Evolutionary conservation across 2,113 vertebrate genomes (phyloP), one percentile per base, ranked within the genome.

Genomic region (Boulengeromyrus knoepffleri): DNA sequence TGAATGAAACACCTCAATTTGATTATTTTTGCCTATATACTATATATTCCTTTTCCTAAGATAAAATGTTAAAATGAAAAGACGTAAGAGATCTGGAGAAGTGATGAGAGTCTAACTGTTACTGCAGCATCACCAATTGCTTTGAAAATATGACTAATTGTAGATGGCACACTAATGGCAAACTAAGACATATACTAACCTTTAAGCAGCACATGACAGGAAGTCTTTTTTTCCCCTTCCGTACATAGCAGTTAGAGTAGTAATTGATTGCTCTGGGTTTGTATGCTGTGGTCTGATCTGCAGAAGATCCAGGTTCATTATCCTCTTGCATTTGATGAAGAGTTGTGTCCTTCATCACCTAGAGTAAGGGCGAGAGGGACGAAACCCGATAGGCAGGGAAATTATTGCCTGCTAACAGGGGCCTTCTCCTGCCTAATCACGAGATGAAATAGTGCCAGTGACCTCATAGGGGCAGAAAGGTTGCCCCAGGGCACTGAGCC

Each of bases 281-380:
- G 21, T 31, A 88, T 45, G 21, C 19, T 62, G 3, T 31, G 39
- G 27, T 62, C 49, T 36, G 87, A 8, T 58, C 27, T 58, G 12
- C 10, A 46, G 49, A 87, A 53, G 47, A 53, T 49, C 53, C 36
- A 88, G 87, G 31, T 56, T 47, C 87, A 88, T 88, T 88, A 88
- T 88, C 52, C 56, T 42, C 53, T 31, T 88, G 5, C 27, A 36
- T 88, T 88, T 88, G 19, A 88, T 45, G 87, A 53, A 62, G 87
- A 62, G 53, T 45, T 50, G 49, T 24, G 36, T 62, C 39, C 10
- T n/a, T 46, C 39, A 9, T 88, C 42, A 45, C 87, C 87, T n/a
- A 62, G 3, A 66, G 36, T 19, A 88, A 88, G 19, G 39, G 39
- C 8, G 24, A 46, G 87, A 46, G 56, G 56, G 87, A 88, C 1